phyloP scores from a whole-genome alignment of 2,797 vertebrate genomes.

The Cyprinodon diabolis region DNA sequence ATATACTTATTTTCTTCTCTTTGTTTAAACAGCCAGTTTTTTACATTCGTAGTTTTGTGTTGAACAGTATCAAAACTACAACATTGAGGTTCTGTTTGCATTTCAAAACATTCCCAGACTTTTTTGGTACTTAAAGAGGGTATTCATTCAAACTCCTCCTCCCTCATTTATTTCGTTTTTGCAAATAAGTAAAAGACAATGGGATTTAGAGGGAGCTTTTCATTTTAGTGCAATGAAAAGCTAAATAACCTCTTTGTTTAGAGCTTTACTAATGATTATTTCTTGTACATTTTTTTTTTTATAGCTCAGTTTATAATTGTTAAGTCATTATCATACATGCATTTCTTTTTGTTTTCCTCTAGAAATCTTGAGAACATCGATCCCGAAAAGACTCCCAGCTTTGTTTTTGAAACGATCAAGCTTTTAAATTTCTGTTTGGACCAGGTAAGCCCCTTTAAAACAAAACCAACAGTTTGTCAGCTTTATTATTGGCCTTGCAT shows the following conservation, averaged over 20 bases:
- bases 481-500: slow-evolving; percentile 30
- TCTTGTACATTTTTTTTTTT: background rate
- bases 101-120: background rate
- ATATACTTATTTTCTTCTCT: background rate
- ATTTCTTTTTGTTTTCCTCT: slow-evolving; percentile 36
- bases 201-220: background rate
- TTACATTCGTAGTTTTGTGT: background rate
- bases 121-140: background rate
- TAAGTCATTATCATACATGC: slow-evolving; percentile 7
- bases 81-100: background rate
- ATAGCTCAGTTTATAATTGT: background rate
- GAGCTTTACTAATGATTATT: background rate
- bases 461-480: slow-evolving; percentile 3
- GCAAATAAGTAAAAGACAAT: background rate
- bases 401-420: slow-evolving; percentile 85
- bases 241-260: background rate
- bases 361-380: slow-evolving; percentile 94
- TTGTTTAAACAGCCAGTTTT: background rate
- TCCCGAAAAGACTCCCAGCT: slow-evolving; percentile 83
- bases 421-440: slow-evolving; percentile 82
- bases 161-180: no score
- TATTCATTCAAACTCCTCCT: background rate
- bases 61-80: background rate
- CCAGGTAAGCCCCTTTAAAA: slow-evolving; percentile 78
- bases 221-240: background rate